Conservation (phyloP, 2,797 vertebrate genomes). For the Gymnoscopelus microlampas region DNA sequence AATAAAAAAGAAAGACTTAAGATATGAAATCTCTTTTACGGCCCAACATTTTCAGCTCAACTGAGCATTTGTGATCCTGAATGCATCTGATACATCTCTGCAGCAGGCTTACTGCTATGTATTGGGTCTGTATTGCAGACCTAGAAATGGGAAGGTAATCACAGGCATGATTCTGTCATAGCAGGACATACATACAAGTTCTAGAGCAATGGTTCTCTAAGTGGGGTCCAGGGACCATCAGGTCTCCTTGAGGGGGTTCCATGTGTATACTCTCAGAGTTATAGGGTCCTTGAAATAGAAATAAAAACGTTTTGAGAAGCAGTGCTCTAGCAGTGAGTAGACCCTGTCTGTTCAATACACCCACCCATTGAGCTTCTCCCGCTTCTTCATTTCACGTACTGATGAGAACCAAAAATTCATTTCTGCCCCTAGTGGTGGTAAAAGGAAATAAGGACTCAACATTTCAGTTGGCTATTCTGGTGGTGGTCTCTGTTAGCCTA, state of each 20-base stretch:
- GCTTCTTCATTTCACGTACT: too few relatives aligned
- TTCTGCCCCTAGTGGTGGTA: not conserved
- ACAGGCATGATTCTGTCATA: conserved; percentile 7
- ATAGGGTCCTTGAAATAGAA: too few relatives aligned
- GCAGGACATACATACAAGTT: not conserved
- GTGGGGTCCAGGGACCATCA: too few relatives aligned
- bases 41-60: conserved; percentile 12
- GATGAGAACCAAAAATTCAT: too few relatives aligned
- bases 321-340: not conserved
- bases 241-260: too few relatives aligned
- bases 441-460: conserved; percentile 9
- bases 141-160: conserved; percentile 12
- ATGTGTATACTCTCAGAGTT: too few relatives aligned
- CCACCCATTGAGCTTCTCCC: too few relatives aligned
- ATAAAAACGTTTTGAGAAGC: not conserved
- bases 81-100: conserved; percentile 15
- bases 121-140: not conserved
- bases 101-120: not conserved
- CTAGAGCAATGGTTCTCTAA: too few relatives aligned
- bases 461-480: not conserved
- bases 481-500: not conserved
- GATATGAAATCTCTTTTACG: not conserved
- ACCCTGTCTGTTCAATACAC: not conserved
- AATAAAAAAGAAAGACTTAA: not conserved
- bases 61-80: conserved; percentile 15